Conservation (phyloP, 2,797 vertebrate genomes). For the Epinephelus awoara region DNA sequence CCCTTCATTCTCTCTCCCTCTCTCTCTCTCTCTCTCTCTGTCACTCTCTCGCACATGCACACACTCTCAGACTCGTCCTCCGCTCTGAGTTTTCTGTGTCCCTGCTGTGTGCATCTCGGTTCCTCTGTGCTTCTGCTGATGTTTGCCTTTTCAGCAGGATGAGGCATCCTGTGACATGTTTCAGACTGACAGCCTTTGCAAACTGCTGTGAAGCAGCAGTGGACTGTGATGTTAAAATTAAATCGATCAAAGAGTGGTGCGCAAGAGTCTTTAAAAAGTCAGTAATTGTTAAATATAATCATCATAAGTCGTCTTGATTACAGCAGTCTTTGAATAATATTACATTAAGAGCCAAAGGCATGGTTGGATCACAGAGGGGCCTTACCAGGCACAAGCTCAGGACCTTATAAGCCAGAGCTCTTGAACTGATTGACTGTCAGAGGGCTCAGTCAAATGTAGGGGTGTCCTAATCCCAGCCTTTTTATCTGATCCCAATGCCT, state of each 20-base stretch:
- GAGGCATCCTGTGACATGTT: constrained; percentile 37
- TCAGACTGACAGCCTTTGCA: constrained; percentile 8
- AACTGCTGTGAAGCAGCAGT: constrained; percentile 16
- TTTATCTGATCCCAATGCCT: not conserved
- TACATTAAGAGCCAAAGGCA: not conserved
- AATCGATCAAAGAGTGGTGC: not conserved
- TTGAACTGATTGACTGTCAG: not conserved
- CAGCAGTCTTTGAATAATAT: not conserved
- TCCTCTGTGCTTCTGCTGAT: constrained; percentile 62
- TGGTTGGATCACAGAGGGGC: not conserved
- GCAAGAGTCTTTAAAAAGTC: not conserved
- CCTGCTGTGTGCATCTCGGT: constrained; percentile 48
- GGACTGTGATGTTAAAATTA: not conserved
- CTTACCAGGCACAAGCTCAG: not conserved
- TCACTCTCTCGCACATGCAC: constrained; percentile 30
- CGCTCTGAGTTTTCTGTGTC: constrained; percentile 34
- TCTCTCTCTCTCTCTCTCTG: constrained; percentile 16
- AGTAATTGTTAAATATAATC: not conserved
- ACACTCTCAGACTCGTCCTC: constrained; percentile 27
- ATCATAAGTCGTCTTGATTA: not conserved
- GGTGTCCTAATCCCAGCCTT: not conserved
- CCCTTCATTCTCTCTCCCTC: constrained; percentile 55
- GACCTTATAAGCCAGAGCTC: no score
- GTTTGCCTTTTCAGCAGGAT: constrained; percentile 46
- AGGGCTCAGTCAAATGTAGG: not conserved